phyloP scores from a whole-genome alignment of 2,797 vertebrate genomes.

The Artibeus jamaicensis region DNA sequence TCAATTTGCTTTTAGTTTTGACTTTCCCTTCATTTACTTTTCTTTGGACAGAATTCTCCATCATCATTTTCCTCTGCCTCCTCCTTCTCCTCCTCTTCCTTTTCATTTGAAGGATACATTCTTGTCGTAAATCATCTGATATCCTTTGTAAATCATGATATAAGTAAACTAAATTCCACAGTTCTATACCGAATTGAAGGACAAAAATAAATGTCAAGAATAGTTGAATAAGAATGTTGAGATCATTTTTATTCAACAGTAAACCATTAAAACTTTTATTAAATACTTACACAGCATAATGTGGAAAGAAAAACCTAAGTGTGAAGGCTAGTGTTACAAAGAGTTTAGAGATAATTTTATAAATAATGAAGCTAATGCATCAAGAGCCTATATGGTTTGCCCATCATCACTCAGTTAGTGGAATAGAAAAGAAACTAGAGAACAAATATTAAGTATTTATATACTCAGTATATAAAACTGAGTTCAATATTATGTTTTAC shows the following conservation, averaged over 20 bases:
- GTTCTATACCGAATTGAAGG: background rate
- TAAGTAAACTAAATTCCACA: background rate
- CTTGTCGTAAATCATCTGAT: background rate
- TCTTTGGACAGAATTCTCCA: background rate
- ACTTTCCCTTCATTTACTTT: background rate
- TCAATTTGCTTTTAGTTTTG: background rate
- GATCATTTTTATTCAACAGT: background rate
- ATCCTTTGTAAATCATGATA: background rate
- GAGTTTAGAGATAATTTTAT: background rate
- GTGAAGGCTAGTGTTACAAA: background rate
- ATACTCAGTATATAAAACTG: background rate
- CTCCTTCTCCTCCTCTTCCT: background rate
- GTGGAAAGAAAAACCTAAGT: background rate
- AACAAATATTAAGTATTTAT: background rate
- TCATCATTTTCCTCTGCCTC: background rate
- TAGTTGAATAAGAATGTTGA: background rate
- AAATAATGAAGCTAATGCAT: background rate
- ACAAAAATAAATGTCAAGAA: background rate
- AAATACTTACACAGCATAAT: background rate
- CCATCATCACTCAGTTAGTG: background rate
- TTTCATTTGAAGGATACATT: background rate
- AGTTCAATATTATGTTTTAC: background rate
- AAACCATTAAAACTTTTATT: constrained; percentile 13
- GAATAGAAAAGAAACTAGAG: background rate
- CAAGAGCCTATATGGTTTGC: background rate